A percentile compares a stretch with the other conserved stretches of the same genome.
phyloP scores from a whole-genome alignment of 2,113 vertebrate species.

The Phrynocephalus versicolor region DNA sequence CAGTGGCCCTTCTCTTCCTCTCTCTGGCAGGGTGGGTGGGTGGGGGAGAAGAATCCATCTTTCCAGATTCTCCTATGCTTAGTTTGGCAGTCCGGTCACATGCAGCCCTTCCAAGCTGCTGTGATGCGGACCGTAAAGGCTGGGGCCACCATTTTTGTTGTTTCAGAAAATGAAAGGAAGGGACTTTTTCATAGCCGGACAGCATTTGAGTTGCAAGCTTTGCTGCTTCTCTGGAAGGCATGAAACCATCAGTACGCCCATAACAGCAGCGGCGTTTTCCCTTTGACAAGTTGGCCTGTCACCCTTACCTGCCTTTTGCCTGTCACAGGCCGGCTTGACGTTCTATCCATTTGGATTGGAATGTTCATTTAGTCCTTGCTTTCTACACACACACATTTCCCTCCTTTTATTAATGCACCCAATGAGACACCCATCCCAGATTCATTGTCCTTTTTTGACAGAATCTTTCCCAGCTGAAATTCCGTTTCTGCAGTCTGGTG shows the following conservation, averaged over 20 bases:
- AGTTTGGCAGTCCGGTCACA: too few relatives aligned
- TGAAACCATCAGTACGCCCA: neutral
- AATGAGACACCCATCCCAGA: neutral
- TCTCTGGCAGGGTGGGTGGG: too few relatives aligned
- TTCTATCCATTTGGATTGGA: neutral
- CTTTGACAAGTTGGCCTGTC: neutral
- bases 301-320: neutral
- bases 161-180: neutral
- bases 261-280: neutral
- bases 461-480: neutral
- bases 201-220: neutral
- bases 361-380: neutral
- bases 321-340: neutral
- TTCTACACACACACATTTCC: neutral
- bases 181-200: neutral
- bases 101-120: neutral
- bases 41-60: neutral
- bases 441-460: constrained; percentile 14
- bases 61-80: neutral
- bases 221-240: neutral
- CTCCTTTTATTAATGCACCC: neutral
- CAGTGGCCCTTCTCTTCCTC: too few relatives aligned
- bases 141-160: neutral
- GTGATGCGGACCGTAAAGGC: neutral
- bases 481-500: neutral